These are phyloP conservation scores for Erythrocebus patas DNA, from an alignment of 2,113 vertebrate genomes.

Conservation along the genomic window DNA sequence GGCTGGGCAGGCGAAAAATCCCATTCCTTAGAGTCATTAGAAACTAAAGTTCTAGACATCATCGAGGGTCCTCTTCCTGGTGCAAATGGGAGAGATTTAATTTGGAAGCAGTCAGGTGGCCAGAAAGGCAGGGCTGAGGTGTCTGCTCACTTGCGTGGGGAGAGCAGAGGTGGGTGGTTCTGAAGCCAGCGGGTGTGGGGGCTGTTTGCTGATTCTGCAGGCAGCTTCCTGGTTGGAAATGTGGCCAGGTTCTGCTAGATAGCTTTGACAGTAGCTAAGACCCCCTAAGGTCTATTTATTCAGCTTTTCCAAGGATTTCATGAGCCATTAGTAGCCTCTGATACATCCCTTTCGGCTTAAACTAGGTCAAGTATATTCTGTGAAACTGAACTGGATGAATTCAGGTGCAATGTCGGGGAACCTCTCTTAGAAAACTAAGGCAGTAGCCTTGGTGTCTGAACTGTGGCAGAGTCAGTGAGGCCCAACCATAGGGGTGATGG, in stretches of 20 bases:
- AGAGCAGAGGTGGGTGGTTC: neutral
- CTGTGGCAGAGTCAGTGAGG: neutral
- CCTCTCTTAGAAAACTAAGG: neutral
- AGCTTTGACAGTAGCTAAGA: neutral
- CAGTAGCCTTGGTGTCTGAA: neutral
- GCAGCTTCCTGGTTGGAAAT: neutral
- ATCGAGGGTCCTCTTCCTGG: neutral
- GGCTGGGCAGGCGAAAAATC: neutral
- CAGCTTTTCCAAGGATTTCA: neutral
- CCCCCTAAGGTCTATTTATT: neutral
- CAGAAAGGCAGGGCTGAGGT: neutral
- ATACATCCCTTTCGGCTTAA: neutral
- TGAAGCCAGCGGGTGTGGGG: too few relatives aligned
- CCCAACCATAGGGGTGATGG: neutral
- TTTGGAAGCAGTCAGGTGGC: neutral
- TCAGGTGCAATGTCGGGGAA: fast-evolving
- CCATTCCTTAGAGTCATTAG: fast-evolving
- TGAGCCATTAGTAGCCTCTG: neutral
- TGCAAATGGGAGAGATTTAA: neutral
- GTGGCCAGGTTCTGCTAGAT: neutral
- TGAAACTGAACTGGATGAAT: neutral
- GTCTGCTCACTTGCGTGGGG: too few relatives aligned
- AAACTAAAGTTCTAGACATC: neutral
- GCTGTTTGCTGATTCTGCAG: neutral
- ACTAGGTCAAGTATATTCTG: neutral